Evolutionary conservation across 2,113 vertebrate genomes (phyloP), one percentile per base, ranked within the genome.

Genomic region (Malurus cyaneus): DNA sequence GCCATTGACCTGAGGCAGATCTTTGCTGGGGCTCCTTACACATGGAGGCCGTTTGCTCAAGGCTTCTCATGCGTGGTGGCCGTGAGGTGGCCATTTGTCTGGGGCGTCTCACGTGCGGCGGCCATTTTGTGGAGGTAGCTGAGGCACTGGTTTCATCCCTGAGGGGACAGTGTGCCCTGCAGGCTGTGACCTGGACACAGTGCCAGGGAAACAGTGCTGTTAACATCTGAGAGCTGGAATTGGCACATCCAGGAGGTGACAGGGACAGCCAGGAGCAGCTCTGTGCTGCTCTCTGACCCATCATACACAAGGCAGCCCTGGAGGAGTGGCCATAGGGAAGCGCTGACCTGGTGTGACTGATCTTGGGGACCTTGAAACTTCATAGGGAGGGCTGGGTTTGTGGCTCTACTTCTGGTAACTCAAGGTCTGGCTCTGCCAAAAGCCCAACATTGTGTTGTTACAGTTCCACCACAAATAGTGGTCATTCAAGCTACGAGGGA

Each of bases 101-200:
- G 36, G 60, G 53, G 44, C 2, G 1, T 12, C n/a, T 54, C 13
- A 2, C 4, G 28, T 3, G 16, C 9, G 6, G 29, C 0, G 0
- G 28, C 47, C 42, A 3, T 91, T 91, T 83, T 34, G 8, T 34
- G 34, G 59, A 57, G 41, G 67, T n/a, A 44, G 24, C 57, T n/a
- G 32, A 4, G 10, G 17, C 47, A 18, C 50, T 41, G n/a, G 11
- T 46, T 74, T 34, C 42, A 32, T 34, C 44, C 44, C 32, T 26
- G 34, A 42, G 47, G 28, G 52, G 8, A 62, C 24, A 41, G 23
- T 5, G n/a, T 73, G 41, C 25, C 32, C 41, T 56, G 28, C 12
- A n/a, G 54, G 65, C 65, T 47, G 42, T 59, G 50, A 47, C 20
- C 17, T 18, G 47, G n/a, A 9, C 21, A 14, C 5, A 23, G 21